These are phyloP conservation scores for Elmis aenea DNA, from an alignment of 2,888 invertebrate genomes.

Conservation along the genomic window DNA sequence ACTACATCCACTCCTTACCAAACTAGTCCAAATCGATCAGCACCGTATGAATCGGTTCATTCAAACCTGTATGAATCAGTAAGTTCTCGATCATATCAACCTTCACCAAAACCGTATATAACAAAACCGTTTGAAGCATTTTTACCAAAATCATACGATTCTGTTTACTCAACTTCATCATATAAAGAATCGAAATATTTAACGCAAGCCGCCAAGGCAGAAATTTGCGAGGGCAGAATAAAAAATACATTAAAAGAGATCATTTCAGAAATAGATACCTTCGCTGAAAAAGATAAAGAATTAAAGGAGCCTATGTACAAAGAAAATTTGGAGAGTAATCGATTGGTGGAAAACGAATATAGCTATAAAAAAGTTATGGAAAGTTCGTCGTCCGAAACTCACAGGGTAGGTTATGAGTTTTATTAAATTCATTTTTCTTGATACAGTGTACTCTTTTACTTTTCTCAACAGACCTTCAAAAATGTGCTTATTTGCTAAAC, in stretches of 20 bases:
- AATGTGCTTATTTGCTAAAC: too few species aligned
- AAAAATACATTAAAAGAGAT: constrained; percentile 56
- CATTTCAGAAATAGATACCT: constrained; percentile 57
- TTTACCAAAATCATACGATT: not conserved
- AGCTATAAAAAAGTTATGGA: constrained; percentile 21
- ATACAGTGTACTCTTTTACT: too few species aligned
- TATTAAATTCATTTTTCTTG: too few species aligned
- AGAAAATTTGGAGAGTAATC: constrained; percentile 6
- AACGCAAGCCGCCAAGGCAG: constrained; percentile 21
- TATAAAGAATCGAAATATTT: not conserved
- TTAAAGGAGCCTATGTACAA: constrained; percentile 22
- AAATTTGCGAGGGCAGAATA: constrained; percentile 52
- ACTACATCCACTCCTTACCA: too few species aligned
- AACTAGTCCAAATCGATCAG: too few species aligned
- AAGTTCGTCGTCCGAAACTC: constrained; percentile 9
- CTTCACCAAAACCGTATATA: not conserved
- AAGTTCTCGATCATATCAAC: constrained; percentile 1
- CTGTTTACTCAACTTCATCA: not conserved
- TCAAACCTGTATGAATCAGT: constrained; percentile 20
- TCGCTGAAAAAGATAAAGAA: constrained; percentile 48
- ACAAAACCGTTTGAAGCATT: constrained; percentile 3
- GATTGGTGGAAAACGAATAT: constrained; percentile 17
- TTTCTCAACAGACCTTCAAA: too few species aligned
- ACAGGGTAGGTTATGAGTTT: too few species aligned
- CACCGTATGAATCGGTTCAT: too few species aligned